phyloP scores from a whole-genome alignment of 2,797 vertebrate genomes.

The Hoplostethus mediterraneus region DNA sequence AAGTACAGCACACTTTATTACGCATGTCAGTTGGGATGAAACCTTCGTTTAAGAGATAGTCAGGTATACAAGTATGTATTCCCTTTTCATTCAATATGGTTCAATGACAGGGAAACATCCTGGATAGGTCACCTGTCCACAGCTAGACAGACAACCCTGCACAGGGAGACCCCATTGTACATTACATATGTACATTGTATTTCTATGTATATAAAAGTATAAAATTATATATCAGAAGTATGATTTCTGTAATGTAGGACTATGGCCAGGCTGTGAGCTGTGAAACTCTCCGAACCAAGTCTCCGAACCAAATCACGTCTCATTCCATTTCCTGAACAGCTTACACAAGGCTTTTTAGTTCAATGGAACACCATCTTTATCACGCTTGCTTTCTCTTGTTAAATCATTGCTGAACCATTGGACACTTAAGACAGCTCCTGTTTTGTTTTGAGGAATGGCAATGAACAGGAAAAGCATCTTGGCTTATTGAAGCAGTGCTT shows the following conservation, averaged over 20 bases:
- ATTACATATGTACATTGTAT: not conserved
- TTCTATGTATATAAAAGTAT: no score
- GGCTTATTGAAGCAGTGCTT: slow-evolving; percentile 54
- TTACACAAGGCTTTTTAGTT: slow-evolving; percentile 38
- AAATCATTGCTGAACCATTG: slow-evolving; percentile 47
- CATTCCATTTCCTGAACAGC: slow-evolving; percentile 12
- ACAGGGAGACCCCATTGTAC: not conserved
- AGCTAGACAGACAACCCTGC: no score
- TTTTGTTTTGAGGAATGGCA: slow-evolving; percentile 54
- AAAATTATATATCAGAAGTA: no score
- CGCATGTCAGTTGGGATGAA: no score
- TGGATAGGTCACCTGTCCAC: no score
- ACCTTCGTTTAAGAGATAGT: no score
- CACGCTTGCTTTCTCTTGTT: slow-evolving; percentile 23
- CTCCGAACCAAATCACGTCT: slow-evolving; percentile 11
- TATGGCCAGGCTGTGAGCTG: not conserved
- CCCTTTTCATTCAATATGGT: no score
- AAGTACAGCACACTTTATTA: no score
- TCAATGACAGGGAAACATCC: no score
- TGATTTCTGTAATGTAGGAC: not conserved
- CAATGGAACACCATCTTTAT: slow-evolving; percentile 30
- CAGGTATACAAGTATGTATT: no score
- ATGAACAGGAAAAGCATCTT: slow-evolving; percentile 31
- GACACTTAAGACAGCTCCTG: slow-evolving; percentile 47
- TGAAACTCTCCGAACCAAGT: slow-evolving; percentile 18